Evolutionary conservation across 1,140 invertebrate genomes (phyloP).

Genomic region (Drosophila sechellia): DNA sequence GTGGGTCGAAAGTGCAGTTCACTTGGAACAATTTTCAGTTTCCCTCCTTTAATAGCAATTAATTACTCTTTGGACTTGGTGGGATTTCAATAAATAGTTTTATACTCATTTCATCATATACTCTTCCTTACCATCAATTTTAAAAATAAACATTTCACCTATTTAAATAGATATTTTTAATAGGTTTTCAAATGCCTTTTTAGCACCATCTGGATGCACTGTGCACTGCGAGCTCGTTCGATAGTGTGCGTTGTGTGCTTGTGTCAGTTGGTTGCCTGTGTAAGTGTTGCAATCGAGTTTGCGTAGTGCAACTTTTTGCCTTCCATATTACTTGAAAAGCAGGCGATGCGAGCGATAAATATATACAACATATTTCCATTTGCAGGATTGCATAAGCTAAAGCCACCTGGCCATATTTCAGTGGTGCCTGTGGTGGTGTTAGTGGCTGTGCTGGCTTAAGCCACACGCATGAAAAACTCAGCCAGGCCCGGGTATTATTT

Average conservation of each 20-base stretch:
- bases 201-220: background rate
- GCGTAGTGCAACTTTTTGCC: slow-evolving; percentile 51
- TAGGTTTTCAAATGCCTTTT: background rate
- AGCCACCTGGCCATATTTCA: slow-evolving; percentile 19
- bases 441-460: slow-evolving; percentile 13
- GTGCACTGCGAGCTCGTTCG: background rate
- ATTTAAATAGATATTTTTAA: too few relatives aligned
- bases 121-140: too few relatives aligned
- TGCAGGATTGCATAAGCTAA: slow-evolving; percentile 44
- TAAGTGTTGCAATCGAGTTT: slow-evolving; percentile 68
- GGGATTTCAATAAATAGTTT: too few relatives aligned
- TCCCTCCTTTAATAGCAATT: too few relatives aligned
- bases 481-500: slow-evolving; percentile 49
- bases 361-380: slow-evolving; percentile 55
- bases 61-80: too few relatives aligned
- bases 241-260: slow-evolving; percentile 1
- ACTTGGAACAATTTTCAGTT: background rate
- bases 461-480: slow-evolving; percentile 11
- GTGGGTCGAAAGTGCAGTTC: background rate
- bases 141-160: too few relatives aligned
- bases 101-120: too few relatives aligned
- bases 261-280: slow-evolving; percentile 31
- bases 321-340: slow-evolving; percentile 54
- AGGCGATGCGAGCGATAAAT: slow-evolving; percentile 50
- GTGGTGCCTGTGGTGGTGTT: slow-evolving; percentile 14